Percentiles rank a stretch among this genome's conserved stretches.
Evolutionary conservation across 2,113 vertebrate genomes (phyloP).

Genomic region (Clinocottus analis): DNA sequence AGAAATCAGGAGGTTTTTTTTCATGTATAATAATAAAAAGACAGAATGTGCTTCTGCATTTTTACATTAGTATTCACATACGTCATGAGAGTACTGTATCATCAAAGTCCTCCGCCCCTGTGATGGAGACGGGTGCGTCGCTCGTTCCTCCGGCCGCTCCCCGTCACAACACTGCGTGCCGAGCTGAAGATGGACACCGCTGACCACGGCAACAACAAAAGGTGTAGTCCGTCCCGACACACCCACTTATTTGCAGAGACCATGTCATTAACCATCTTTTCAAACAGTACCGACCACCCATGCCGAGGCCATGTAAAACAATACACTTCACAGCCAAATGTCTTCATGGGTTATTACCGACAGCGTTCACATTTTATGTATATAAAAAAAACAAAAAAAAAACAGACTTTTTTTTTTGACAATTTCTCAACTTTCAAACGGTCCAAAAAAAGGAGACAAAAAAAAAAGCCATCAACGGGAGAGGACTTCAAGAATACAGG

Average conservation of each 20-base stretch:
- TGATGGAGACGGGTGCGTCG: slow-evolving; percentile 51
- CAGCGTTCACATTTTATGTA: slow-evolving; percentile 77
- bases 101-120: slow-evolving; percentile 59
- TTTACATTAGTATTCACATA: slow-evolving; percentile 84
- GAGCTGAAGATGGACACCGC: slow-evolving; percentile 47
- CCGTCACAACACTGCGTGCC: slow-evolving; percentile 13
- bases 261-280: slow-evolving; percentile 16
- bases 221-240: slow-evolving; percentile 39
- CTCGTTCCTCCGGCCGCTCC: slow-evolving; percentile 16
- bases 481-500: slow-evolving; percentile 80
- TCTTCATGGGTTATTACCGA: slow-evolving; percentile 56
- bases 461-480: slow-evolving; percentile 64
- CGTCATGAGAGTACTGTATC: slow-evolving; percentile 61
- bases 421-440: slow-evolving; percentile 57
- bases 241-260: slow-evolving; percentile 30
- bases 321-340: slow-evolving; percentile 61
- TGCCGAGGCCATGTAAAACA: slow-evolving; percentile 43
- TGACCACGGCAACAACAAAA: slow-evolving; percentile 52
- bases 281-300: slow-evolving; percentile 19
- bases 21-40: slow-evolving; percentile 76
- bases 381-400: slow-evolving; percentile 67
- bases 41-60: slow-evolving; percentile 84
- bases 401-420: slow-evolving; percentile 49
- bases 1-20: slow-evolving; percentile 76
- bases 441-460: slow-evolving; percentile 62